Evolutionary conservation across 2,888 invertebrate genomes (phyloP).

Genomic region (Spilosoma lubricipeda): DNA sequence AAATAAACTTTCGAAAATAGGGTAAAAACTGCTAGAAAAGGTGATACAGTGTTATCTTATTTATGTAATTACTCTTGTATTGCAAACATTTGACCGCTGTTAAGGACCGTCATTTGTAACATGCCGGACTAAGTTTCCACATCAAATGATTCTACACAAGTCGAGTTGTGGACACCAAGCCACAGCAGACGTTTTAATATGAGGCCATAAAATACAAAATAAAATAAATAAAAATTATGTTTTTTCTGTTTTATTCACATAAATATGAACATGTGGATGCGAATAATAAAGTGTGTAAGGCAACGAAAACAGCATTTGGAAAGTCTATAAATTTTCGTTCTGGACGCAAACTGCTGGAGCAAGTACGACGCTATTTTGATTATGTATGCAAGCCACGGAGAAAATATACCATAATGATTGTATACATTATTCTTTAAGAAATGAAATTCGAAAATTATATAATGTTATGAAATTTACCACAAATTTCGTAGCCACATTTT

Average conservation of each 20-base stretch:
- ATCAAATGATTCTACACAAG: slow-evolving; percentile 54
- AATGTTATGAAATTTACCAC: slow-evolving; percentile 15
- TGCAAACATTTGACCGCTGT: slow-evolving; percentile 54
- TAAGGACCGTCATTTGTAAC: slow-evolving; percentile 59
- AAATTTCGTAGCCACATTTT: slow-evolving; percentile 34
- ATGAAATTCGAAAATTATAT: not conserved
- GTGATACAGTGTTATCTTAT: slow-evolving; percentile 48
- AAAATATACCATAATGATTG: slow-evolving; percentile 28
- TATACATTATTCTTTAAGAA: slow-evolving; percentile 27
- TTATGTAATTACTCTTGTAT: slow-evolving; percentile 53
- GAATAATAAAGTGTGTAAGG: slow-evolving; percentile 35
- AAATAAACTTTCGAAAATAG: slow-evolving; percentile 29
- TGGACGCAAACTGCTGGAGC: slow-evolving; percentile 39
- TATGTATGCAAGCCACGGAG: slow-evolving; percentile 36
- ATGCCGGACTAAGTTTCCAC: slow-evolving; percentile 59
- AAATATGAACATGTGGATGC: slow-evolving; percentile 42
- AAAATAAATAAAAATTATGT: slow-evolving; percentile 22
- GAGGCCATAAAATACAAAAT: slow-evolving; percentile 46
- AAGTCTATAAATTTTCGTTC: slow-evolving; percentile 38
- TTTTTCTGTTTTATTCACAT: slow-evolving; percentile 30
- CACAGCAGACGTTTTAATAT: slow-evolving; percentile 41
- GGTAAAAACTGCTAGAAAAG: slow-evolving; percentile 33
- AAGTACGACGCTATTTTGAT: slow-evolving; percentile 39
- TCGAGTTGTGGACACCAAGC: slow-evolving; percentile 35
- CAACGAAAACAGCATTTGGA: slow-evolving; percentile 36